Evolutionary conservation across 2,888 invertebrate genomes (phyloP), one percentile per base, ranked within the genome.

Genomic region (Eumerus sabulonum): DNA sequence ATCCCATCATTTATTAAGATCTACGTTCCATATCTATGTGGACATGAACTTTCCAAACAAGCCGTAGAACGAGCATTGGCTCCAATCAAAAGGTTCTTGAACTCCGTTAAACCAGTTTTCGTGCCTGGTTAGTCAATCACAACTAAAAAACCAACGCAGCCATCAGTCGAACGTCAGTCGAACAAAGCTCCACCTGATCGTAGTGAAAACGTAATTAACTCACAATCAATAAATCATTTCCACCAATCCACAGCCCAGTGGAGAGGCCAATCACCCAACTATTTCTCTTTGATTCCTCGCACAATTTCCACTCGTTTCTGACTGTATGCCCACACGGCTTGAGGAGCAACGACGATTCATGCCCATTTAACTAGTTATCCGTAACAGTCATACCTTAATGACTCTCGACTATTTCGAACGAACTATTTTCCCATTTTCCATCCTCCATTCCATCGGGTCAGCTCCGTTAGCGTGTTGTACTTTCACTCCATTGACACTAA

Each of bases 201-300:
- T 9, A 57, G 73, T 68, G 67, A 77, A 77, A 77, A 67, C 36
- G 68, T 73, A 77, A 77, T 77, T 77, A 73, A 68, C 42, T 44
- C 27, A 27, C 73, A 63, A 77, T 73, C 77, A 73, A 79, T 79
- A 67, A 64, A 68, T 79, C 57, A 63, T 63, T 53, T 54, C 47
- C 66, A 44, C 13, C 36, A 40, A 73, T 48, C 38, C 59, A 36
- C 36, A 54, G 48, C 35, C n/a, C n/a, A n/a, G n/a, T n/a, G n/a
- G n/a, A 13, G 47, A 42, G 62, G 72, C 53, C 56, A 72, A 57
- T 77, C 62, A 73, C 67, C 77, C 42, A 63, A 62, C 47, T 62
- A 44, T 59, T 50, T 40, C 40, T 27, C 27, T 27, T 27, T 7
- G 27, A 27, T 27, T 2, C 27, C 27, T 7, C 2, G 7, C 27